Conservation (phyloP, 2,888 invertebrate genomes). For the Neuroscelio doddi region DNA sequence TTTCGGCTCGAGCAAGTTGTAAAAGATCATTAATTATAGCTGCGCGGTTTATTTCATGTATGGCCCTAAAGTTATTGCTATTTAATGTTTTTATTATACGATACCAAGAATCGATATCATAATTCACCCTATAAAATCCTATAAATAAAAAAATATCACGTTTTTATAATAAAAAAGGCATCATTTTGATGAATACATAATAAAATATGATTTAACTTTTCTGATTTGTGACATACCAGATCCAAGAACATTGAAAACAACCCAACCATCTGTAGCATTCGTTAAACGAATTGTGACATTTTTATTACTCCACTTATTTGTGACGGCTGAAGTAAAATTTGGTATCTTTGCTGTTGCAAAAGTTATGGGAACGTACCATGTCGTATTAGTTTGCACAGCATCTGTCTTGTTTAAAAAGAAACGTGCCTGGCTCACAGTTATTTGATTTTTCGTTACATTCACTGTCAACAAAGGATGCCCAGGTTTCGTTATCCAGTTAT, state of each 20-base stretch:
- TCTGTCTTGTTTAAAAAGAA: slow-evolving; percentile 69
- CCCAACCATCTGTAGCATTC: slow-evolving; percentile 75
- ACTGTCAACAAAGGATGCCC: slow-evolving; percentile 74
- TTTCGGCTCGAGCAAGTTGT: slow-evolving; percentile 75
- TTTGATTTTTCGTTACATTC: slow-evolving; percentile 59
- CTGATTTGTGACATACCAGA: slow-evolving; percentile 77
- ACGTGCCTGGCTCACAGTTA: slow-evolving; percentile 59
- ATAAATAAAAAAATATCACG: slow-evolving; percentile 28
- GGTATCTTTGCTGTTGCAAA: slow-evolving; percentile 70
- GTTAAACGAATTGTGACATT: background rate
- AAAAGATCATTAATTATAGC: slow-evolving; percentile 82
- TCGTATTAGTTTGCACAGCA: slow-evolving; percentile 39
- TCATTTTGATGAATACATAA: no score
- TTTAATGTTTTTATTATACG: slow-evolving; percentile 74
- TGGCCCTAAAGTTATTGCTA: slow-evolving; percentile 68
- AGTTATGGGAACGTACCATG: slow-evolving; percentile 75
- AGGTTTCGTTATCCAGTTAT: slow-evolving; percentile 74
- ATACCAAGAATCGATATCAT: slow-evolving; percentile 75
- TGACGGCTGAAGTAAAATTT: slow-evolving; percentile 68
- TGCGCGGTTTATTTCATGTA: slow-evolving; percentile 79
- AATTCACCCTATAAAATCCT: slow-evolving; percentile 79
- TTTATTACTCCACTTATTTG: slow-evolving; percentile 60
- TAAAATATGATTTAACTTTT: no score
- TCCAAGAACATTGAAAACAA: slow-evolving; percentile 83
- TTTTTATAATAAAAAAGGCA: background rate